Evolutionary conservation across 2,797 vertebrate species (phyloP).

Genomic region (Cirrhinus mrigala): DNA sequence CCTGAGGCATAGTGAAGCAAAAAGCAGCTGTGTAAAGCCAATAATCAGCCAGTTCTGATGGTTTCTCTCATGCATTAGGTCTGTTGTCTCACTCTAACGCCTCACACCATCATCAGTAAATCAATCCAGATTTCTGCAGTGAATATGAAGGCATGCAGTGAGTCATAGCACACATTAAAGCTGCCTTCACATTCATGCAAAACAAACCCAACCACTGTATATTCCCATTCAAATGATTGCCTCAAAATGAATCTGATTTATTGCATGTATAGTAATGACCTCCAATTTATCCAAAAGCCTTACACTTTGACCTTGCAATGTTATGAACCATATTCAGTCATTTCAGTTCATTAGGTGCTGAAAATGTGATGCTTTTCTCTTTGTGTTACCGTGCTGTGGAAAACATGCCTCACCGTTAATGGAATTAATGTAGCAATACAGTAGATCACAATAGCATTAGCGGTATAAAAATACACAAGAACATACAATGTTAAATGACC

Average conservation of each 20-base stretch:
- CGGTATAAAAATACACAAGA: not conserved
- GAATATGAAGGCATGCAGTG: slow-evolving; percentile 50
- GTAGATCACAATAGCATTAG: slow-evolving; percentile 13
- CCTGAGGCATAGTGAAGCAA: not conserved
- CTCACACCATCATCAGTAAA: slow-evolving; percentile 27
- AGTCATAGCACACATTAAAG: slow-evolving; percentile 29
- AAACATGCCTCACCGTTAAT: slow-evolving; percentile 3
- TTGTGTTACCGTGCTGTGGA: not conserved
- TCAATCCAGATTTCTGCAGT: slow-evolving; percentile 41
- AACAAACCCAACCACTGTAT: not conserved
- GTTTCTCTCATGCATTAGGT: not conserved
- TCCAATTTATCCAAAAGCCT: not conserved
- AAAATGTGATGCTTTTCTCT: not conserved
- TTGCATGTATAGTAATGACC: not conserved
- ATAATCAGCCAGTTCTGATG: slow-evolving; percentile 2
- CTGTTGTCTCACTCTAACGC: slow-evolving; percentile 4
- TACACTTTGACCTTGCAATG: slow-evolving; percentile 31
- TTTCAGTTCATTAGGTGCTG: not conserved
- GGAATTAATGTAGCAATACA: not conserved
- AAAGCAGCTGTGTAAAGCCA: not conserved
- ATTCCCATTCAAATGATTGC: not conserved
- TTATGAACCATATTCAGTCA: not conserved
- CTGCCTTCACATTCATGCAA: not conserved
- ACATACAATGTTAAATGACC: slow-evolving; percentile 9
- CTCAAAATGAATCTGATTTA: not conserved